Conservation (phyloP, 2,797 vertebrate species). For the Pogonophryne albipinna region DNA sequence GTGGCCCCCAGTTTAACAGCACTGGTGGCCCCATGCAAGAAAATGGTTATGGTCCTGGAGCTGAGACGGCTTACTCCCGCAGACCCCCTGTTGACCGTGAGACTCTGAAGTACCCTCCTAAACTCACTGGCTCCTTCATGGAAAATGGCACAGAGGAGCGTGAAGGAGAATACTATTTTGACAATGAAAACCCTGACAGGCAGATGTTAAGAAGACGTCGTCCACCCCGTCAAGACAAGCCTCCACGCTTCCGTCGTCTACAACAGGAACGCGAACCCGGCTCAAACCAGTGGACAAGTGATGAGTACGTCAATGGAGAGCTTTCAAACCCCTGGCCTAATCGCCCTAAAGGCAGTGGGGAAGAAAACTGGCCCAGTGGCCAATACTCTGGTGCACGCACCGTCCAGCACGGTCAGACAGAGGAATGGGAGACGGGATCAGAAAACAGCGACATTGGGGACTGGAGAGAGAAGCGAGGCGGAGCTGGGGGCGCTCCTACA, state of each 20-base stretch:
- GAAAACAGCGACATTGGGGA: slow-evolving; percentile 97
- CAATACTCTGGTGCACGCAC: slow-evolving; percentile 77
- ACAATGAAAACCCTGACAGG: slow-evolving; percentile 90
- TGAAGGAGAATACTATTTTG: slow-evolving; percentile 88
- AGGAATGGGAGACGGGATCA: slow-evolving; percentile 98
- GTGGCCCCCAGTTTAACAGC: slow-evolving; percentile 76
- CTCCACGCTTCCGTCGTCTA: slow-evolving; percentile 94
- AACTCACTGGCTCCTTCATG: slow-evolving; percentile 85
- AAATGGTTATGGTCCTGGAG: slow-evolving; percentile 83
- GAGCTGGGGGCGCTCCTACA: slow-evolving; percentile 49
- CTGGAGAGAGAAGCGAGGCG: slow-evolving; percentile 88
- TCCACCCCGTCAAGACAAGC: slow-evolving; percentile 98
- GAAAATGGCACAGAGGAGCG: slow-evolving; percentile 90
- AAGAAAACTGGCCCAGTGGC: slow-evolving; percentile 79
- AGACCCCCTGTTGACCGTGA: slow-evolving; percentile 88
- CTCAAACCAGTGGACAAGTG: slow-evolving; percentile 90
- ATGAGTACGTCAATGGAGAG: slow-evolving; percentile 89
- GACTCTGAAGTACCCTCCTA: slow-evolving; percentile 86
- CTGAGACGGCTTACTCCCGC: slow-evolving; percentile 83
- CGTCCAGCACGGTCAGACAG: slow-evolving; percentile 86
- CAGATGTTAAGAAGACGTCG: slow-evolving; percentile 91
- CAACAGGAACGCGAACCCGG: slow-evolving; percentile 91
- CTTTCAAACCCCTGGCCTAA: slow-evolving; percentile 88
- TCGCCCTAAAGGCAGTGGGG: slow-evolving; percentile 85
- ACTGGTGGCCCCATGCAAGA: slow-evolving; percentile 86